Evolutionary conservation across 1,140 invertebrate genomes (phyloP), one percentile per base, ranked within the genome.

Genomic region (Agrypnia vestita): DNA sequence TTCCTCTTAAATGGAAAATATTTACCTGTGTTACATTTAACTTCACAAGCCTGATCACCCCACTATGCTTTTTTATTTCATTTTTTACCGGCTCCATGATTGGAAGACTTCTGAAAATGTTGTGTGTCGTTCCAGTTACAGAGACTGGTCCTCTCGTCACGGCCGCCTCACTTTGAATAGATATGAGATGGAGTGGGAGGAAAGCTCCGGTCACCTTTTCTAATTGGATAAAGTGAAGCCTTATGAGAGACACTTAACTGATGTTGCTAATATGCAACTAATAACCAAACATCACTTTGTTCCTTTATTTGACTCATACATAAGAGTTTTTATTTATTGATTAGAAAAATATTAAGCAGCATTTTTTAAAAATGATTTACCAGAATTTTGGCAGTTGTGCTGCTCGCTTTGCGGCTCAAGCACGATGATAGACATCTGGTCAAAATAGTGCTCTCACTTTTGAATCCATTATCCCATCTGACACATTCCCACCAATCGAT

Each of bases 1-100:
- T 51, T 3, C 8, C 1, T 51, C n/a, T 51, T n/a, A n/a, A n/a
- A n/a, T n/a, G n/a, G n/a, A 49, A 53, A 4, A 4, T 61, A 35
- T 55, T 25, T 74, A 86, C 86, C 61, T 80, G 85, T n/a, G 85
- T 86, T 3, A 86, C 76, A 78, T 86, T 86, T 43, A 85, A 75
- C 80, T 87, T 86, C 10, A 84, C 83, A 10, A 87, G 75, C 35
- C 83, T 74, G 0, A 87, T 15, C 9, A 76, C 84, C 13, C 86
- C 86, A 44, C 83, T 81, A 46, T 85, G 84, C 72, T 85, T 85
- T 56, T 85, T 84, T 12, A 85, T 80, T 59, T 83, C 67, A 13
- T 85, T 82, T 84, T 85, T 85, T 0, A 87, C 78, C 8, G 85
- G 82, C 64, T 84, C 79, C 61, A 86, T 83, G 83, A 19, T 77